These are phyloP conservation scores for Tupaia tana DNA, from an alignment of 2,113 vertebrate species.

Conservation along the genomic window DNA sequence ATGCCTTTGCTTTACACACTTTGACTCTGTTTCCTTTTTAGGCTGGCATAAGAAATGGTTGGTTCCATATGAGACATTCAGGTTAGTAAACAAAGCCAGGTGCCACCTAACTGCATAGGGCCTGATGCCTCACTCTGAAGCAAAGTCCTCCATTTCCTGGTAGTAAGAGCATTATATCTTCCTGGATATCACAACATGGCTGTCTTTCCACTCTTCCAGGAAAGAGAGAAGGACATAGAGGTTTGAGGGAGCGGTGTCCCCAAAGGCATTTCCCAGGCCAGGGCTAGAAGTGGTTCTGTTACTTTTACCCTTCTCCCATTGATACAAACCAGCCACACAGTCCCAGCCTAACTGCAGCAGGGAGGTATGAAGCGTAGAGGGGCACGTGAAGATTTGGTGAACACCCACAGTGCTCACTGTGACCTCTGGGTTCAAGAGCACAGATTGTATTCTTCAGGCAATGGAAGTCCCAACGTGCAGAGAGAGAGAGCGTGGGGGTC, in stretches of 20 bases:
- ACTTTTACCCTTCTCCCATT: neutral
- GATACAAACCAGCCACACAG: neutral
- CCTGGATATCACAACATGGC: neutral
- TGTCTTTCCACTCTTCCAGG: neutral
- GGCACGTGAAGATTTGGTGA: accelerated
- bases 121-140: neutral
- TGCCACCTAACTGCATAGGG: neutral
- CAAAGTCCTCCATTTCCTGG: neutral
- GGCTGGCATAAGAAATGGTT: neutral
- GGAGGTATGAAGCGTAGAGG: neutral
- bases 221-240: neutral
- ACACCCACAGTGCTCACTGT: neutral
- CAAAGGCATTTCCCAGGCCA: neutral
- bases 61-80: neutral
- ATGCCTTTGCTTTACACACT: no score
- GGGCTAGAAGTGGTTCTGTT: neutral
- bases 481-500: accelerated
- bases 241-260: neutral
- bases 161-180: neutral
- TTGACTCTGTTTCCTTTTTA: no score
- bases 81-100: neutral
- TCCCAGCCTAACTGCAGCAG: neutral
- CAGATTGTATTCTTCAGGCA: neutral
- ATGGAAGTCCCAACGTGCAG: neutral
- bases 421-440: neutral